Percentiles rank a stretch among this genome's conserved stretches.
Conservation (phyloP, 2,797 vertebrate genomes). For the Bradypodion ventrale region DNA sequence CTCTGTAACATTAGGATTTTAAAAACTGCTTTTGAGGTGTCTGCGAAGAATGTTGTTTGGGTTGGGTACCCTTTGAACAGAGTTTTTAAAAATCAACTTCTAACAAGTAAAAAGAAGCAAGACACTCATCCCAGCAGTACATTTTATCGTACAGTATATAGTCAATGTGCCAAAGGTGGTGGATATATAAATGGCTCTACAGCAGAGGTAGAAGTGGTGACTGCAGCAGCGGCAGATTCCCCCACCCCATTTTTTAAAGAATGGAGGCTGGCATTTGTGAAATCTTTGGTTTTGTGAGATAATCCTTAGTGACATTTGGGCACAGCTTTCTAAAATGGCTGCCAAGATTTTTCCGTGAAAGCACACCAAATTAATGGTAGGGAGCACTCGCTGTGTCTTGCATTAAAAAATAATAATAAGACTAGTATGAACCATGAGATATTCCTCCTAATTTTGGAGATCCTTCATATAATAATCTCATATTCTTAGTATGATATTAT, state of each 20-base stretch:
- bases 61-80: neutral
- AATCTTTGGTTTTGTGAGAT: slow-evolving; percentile 2
- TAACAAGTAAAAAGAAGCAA: neutral
- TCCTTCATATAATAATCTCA: too few relatives aligned
- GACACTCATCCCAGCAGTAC: neutral
- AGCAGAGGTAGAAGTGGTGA: too few relatives aligned
- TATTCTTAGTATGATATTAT: neutral
- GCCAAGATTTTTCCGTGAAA: slow-evolving; percentile 2
- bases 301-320: neutral
- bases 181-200: too few relatives aligned
- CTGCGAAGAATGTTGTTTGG: neutral
- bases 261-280: neutral
- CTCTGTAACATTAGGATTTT: neutral
- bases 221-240: too few relatives aligned
- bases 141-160: neutral
- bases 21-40: neutral
- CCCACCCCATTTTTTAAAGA: too few relatives aligned
- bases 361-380: neutral
- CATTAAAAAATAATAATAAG: neutral
- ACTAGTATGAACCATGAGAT: neutral
- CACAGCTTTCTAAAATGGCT: neutral
- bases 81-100: neutral
- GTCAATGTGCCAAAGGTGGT: neutral
- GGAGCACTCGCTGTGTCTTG: too few relatives aligned
- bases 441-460: neutral